These are phyloP conservation scores for Agonopterix heracliana DNA, from an alignment of 2,888 invertebrate species.

Conservation along the genomic window DNA sequence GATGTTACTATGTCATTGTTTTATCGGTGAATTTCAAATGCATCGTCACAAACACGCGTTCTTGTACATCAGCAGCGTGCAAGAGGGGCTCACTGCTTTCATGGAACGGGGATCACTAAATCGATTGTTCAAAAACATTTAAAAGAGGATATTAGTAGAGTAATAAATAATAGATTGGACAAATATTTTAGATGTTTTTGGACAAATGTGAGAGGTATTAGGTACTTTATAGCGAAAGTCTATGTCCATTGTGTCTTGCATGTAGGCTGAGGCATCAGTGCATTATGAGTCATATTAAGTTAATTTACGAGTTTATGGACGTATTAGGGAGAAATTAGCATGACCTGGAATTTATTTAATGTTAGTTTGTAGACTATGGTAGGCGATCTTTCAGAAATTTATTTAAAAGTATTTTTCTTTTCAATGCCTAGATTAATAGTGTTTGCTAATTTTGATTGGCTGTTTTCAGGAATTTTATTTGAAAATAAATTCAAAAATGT, in stretches of 20 bases:
- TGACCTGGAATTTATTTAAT: constrained; percentile 30
- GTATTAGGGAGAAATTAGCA: constrained; percentile 30
- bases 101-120: constrained; percentile 59
- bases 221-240: constrained; percentile 29
- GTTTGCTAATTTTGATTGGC: too few species aligned
- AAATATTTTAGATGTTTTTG: constrained; percentile 42
- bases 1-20: constrained; percentile 45
- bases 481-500: too few species aligned
- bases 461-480: too few species aligned
- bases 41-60: constrained; percentile 58
- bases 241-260: constrained; percentile 56
- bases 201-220: constrained; percentile 37
- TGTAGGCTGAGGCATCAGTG: constrained; percentile 59
- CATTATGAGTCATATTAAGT: constrained; percentile 35
- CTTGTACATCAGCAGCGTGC: constrained; percentile 59
- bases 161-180: neutral
- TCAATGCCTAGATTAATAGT: too few species aligned
- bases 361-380: constrained; percentile 33
- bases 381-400: constrained; percentile 1
- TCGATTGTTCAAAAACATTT: constrained; percentile 49
- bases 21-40: constrained; percentile 36
- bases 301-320: constrained; percentile 11
- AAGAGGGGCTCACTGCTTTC: constrained; percentile 69
- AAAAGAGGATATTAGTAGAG: constrained; percentile 10
- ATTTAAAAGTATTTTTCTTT: neutral